Evolutionary conservation across 1,140 invertebrate species (phyloP).

Genomic region (Zophobas atratus): DNA sequence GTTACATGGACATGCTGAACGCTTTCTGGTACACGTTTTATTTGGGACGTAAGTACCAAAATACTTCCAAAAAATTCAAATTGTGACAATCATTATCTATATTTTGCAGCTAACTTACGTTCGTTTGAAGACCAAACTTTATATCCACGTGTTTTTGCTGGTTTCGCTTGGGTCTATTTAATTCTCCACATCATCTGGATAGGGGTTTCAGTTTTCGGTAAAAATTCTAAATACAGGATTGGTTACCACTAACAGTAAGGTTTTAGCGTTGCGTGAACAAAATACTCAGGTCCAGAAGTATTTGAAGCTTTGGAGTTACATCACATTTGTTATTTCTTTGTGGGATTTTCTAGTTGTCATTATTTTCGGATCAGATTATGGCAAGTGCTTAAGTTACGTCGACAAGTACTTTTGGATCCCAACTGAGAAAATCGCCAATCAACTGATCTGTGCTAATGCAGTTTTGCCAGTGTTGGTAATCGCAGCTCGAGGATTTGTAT

Average conservation of each 20-base stretch:
- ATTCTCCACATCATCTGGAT: slow-evolving; percentile 39
- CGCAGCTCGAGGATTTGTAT: background rate
- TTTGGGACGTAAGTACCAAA: background rate
- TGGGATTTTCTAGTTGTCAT: too few relatives aligned
- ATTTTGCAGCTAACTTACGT: too few relatives aligned
- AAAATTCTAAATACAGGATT: too few relatives aligned
- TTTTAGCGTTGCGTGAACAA: too few relatives aligned
- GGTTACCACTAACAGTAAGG: too few relatives aligned
- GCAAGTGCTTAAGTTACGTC: background rate
- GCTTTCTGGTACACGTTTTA: background rate
- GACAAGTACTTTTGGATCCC: background rate
- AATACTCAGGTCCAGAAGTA: too few relatives aligned
- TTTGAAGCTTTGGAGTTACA: too few relatives aligned
- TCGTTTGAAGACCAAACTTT: background rate
- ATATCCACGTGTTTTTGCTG: slow-evolving; percentile 24
- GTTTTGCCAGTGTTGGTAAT: slow-evolving; percentile 1
- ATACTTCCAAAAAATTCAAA: background rate
- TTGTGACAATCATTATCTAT: too few relatives aligned
- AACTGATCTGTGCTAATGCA: background rate
- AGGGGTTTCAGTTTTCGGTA: slow-evolving; percentile 1
- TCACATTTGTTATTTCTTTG: too few relatives aligned
- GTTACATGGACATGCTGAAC: background rate
- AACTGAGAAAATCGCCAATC: background rate
- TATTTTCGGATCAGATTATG: background rate
- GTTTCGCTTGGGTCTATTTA: slow-evolving; percentile 48